Evolutionary conservation across 2,113 vertebrate species (phyloP).

Genomic region (Odocoileus hemionus): DNA sequence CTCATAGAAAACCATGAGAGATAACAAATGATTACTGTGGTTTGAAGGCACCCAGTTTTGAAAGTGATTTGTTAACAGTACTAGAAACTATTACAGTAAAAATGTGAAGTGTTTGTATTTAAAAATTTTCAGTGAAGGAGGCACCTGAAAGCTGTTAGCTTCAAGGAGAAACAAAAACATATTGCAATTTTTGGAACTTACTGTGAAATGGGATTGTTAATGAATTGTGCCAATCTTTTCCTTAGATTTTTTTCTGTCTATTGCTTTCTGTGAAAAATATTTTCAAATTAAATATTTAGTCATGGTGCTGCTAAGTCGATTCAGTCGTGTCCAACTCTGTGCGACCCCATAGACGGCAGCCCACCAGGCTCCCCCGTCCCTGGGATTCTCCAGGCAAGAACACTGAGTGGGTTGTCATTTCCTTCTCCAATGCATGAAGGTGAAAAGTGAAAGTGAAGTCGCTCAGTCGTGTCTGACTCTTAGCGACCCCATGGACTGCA

Average conservation of each 20-base stretch:
- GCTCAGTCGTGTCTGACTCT: too few relatives aligned
- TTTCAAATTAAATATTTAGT: neutral
- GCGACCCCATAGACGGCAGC: too few relatives aligned
- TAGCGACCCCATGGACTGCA: too few relatives aligned
- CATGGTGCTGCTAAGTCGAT: too few relatives aligned
- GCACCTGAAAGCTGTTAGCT: neutral
- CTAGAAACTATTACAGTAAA: neutral
- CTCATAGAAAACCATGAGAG: neutral
- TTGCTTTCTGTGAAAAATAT: neutral
- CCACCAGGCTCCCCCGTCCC: too few relatives aligned
- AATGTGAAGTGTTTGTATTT: neutral
- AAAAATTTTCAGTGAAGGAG: neutral
- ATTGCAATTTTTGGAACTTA: neutral
- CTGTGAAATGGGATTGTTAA: neutral
- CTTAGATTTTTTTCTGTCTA: neutral
- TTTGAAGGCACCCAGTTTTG: neutral
- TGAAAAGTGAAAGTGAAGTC: too few relatives aligned
- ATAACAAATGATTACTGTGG: neutral
- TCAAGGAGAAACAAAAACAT: neutral
- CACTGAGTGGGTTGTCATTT: too few relatives aligned
- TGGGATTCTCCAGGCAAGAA: too few relatives aligned
- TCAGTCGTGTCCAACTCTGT: too few relatives aligned
- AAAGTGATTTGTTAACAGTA: neutral
- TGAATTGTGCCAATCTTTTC: neutral
- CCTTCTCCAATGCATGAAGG: too few relatives aligned